Evolutionary conservation across 1,140 invertebrate species (phyloP).

Genomic region (Neodiprion lecontei): DNA sequence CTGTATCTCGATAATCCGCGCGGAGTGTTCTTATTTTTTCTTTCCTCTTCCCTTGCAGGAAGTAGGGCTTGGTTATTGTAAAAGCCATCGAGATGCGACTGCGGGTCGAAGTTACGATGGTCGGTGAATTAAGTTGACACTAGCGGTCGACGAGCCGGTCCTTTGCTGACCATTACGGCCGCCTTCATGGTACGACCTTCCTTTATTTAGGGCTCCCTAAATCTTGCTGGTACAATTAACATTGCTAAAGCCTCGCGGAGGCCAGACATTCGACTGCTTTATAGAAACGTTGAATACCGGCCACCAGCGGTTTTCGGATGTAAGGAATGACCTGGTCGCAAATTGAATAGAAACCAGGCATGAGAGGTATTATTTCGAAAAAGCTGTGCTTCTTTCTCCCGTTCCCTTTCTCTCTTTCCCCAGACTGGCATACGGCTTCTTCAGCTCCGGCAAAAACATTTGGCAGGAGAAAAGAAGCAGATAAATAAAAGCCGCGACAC

Average conservation of each 20-base stretch:
- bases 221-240: slow-evolving; percentile 11
- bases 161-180: slow-evolving; percentile 6
- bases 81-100: neutral
- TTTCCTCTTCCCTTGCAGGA: neutral
- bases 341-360: neutral
- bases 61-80: neutral
- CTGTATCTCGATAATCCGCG: no score
- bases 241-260: slow-evolving; percentile 8
- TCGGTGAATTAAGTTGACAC: slow-evolving; percentile 16
- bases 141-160: neutral
- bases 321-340: neutral
- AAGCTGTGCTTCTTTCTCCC: neutral
- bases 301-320: neutral
- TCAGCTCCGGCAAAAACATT: neutral
- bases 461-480: neutral
- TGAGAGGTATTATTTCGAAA: neutral
- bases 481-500: neutral
- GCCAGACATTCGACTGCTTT: neutral
- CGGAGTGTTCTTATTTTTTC: no score
- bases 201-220: slow-evolving; percentile 15
- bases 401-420: no score
- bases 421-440: neutral
- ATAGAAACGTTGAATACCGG: slow-evolving; percentile 13
- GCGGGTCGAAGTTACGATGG: neutral
- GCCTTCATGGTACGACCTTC: neutral